Evolutionary conservation across 2,797 vertebrate genomes (phyloP).

Genomic region (Poeciliopsis infans): DNA sequence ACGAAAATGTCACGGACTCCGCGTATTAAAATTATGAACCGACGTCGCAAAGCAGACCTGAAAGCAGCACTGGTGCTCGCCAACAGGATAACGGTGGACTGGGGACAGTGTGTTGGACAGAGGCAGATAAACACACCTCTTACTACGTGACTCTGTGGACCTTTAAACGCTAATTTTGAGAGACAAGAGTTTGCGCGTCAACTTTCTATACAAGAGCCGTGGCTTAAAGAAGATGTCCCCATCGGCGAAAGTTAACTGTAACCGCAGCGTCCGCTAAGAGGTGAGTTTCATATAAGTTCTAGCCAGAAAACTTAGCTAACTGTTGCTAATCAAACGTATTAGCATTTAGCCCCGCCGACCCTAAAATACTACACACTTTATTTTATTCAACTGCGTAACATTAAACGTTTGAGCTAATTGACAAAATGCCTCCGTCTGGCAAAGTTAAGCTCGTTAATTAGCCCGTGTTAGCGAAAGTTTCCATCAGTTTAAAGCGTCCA

Average conservation of each 20-base stretch:
- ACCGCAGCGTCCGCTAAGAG: conserved; percentile 29
- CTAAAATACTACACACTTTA: not conserved
- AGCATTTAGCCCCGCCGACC: not conserved
- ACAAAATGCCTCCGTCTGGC: not conserved
- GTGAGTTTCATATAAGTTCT: conserved; percentile 66
- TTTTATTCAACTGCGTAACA: not conserved
- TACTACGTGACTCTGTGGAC: conserved; percentile 23
- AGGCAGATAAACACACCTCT: conserved; percentile 66
- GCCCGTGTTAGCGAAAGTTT: conserved; percentile 18
- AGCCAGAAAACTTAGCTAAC: conserved; percentile 44
- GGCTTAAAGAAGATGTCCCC: conserved; percentile 4
- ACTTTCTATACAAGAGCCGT: not conserved
- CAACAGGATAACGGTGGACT: conserved; percentile 42
- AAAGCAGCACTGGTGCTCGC: conserved; percentile 43
- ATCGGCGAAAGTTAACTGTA: conserved; percentile 21
- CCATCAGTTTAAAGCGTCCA: conserved; percentile 38
- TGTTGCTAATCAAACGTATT: conserved; percentile 39
- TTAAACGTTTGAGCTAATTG: not conserved
- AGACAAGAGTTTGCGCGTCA: not conserved
- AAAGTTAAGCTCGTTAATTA: conserved; percentile 48
- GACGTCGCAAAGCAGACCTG: not conserved
- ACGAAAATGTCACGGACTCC: not conserved
- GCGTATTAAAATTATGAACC: accelerated
- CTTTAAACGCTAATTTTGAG: conserved; percentile 13
- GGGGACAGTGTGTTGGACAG: conserved; percentile 24